Percentiles rank a stretch among this genome's conserved stretches.
phyloP scores from a whole-genome alignment of 2,888 invertebrate genomes.

The Luperina nickerlii region DNA sequence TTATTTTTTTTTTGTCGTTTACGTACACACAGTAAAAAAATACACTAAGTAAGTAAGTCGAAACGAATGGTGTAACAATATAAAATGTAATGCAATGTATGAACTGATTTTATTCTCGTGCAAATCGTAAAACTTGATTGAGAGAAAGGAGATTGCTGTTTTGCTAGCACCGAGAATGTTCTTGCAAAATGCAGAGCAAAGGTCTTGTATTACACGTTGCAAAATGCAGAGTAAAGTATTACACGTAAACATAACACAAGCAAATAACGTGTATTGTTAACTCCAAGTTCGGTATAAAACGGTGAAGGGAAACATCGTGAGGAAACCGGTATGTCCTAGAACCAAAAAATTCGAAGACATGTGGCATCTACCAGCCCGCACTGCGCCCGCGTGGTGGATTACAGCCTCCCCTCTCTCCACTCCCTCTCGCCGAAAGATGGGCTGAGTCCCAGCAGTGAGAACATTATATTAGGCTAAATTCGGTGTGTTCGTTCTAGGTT shows the following conservation, averaged over 20 bases:
- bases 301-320: no score
- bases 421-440: no score
- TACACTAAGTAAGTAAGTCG: not conserved
- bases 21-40: no score
- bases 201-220: not conserved
- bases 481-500: not conserved
- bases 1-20: no score
- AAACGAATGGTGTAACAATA: constrained; percentile 2
- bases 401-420: no score
- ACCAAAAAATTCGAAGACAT: no score
- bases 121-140: constrained; percentile 38
- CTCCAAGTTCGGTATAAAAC: not conserved
- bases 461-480: not conserved
- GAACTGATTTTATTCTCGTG: constrained; percentile 26
- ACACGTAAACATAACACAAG: not conserved
- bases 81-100: constrained; percentile 10
- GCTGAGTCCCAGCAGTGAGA: no score
- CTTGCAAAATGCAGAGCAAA: constrained; percentile 21
- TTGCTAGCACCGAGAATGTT: not conserved
- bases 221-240: constrained; percentile 18
- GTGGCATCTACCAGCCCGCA: no score
- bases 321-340: no score
- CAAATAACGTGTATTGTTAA: not conserved
- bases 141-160: constrained; percentile 30
- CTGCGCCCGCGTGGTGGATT: no score